These are phyloP conservation scores for Crossaster papposus DNA, from an alignment of 53 echinoderm and acorn worm species.

Conservation along the genomic window DNA sequence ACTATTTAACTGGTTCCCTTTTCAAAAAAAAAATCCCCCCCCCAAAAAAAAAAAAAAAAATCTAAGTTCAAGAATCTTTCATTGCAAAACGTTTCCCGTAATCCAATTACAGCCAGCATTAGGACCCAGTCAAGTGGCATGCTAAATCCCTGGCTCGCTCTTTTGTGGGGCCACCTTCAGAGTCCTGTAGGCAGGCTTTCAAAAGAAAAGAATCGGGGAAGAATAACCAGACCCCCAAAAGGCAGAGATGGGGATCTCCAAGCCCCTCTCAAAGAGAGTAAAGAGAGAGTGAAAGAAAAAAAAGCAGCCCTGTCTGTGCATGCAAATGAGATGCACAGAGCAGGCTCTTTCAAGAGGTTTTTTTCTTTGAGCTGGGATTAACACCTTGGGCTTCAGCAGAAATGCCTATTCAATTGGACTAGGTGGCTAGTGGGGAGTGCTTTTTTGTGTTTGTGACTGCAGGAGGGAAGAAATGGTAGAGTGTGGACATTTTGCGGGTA, in stretches of 20 bases:
- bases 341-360: conserved; percentile 54
- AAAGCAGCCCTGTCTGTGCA: conserved; percentile 11
- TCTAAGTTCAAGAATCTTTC: conserved; percentile 62
- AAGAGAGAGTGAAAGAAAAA: conserved; percentile 5
- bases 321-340: conserved; percentile 61
- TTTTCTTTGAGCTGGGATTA: conserved; percentile 42
- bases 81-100: conserved; percentile 32
- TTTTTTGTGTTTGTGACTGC: conserved; percentile 26
- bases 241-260: conserved; percentile 36
- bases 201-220: conserved; percentile 5
- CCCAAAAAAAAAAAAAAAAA: not conserved
- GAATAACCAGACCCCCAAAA: not conserved
- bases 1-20: conserved; percentile 13
- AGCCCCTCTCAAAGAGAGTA: not conserved
- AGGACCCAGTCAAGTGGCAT: conserved; percentile 38
- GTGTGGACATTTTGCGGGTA: not conserved
- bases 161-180: conserved; percentile 30
- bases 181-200: conserved; percentile 43
- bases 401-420: conserved; percentile 60
- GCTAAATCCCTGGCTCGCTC: conserved; percentile 32
- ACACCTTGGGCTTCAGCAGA: conserved; percentile 49
- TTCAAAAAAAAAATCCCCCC: conserved; percentile 24
- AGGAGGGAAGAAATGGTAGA: not conserved
- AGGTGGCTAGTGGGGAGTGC: conserved; percentile 25
- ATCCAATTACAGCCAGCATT: conserved; percentile 57